A percentile compares a stretch with the other conserved stretches of the same genome.
These are phyloP conservation scores for Balaeniceps rex DNA, from an alignment of 2,113 vertebrate species.

Conservation along the genomic window DNA sequence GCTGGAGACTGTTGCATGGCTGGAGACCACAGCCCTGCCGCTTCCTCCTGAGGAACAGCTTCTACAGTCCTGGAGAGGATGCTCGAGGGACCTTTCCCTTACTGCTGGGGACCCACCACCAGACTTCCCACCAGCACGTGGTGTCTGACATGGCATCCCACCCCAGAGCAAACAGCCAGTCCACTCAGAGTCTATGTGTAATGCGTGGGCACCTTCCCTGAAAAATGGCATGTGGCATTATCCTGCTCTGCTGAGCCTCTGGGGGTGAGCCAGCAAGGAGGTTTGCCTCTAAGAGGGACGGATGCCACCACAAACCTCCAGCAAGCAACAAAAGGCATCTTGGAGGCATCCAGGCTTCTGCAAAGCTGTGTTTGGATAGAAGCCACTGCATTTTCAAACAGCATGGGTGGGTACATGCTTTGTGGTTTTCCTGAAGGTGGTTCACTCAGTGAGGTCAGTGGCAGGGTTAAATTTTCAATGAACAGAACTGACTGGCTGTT, in stretches of 20 bases:
- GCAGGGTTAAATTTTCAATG: not conserved
- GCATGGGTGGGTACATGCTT: not conserved
- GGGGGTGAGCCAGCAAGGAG: not conserved
- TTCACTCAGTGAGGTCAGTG: not conserved
- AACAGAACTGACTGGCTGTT: not conserved
- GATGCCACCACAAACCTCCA: not conserved
- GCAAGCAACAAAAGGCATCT: not conserved
- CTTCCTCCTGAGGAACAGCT: not conserved
- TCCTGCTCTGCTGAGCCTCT: not conserved
- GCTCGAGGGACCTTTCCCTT: not conserved
- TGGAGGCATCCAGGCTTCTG: not conserved
- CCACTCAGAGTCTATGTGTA: fast-evolving
- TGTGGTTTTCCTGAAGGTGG: not conserved
- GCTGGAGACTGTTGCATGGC: fast-evolving
- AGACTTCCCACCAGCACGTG: not conserved
- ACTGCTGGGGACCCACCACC: not conserved
- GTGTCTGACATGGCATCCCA: not conserved
- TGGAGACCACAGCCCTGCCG: fast-evolving
- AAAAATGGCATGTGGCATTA: not conserved
- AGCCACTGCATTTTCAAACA: not conserved
- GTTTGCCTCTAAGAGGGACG: not conserved
- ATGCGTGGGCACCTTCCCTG: not conserved
- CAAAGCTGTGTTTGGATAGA: not conserved
- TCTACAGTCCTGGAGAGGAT: not conserved
- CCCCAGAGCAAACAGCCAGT: not conserved